phyloP scores from a whole-genome alignment of 2,888 invertebrate species.

The Pilophorus perplexus region DNA sequence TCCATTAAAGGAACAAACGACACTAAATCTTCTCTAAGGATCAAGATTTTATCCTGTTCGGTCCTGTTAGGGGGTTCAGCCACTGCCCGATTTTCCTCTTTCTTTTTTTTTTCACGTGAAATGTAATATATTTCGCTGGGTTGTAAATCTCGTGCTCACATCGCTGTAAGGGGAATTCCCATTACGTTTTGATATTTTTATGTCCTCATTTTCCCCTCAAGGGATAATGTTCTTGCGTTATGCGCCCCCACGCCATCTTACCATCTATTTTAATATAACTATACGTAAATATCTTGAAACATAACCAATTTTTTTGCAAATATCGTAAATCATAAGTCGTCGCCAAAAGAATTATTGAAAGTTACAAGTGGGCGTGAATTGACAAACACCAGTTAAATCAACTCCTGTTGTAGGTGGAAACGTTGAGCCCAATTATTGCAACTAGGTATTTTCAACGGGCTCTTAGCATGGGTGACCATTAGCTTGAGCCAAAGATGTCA shows the following conservation, averaged over 20 bases:
- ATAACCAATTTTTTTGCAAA: no score
- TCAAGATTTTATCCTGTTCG: constrained; percentile 26
- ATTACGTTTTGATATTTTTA: constrained; percentile 13
- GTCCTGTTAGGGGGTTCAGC: background rate
- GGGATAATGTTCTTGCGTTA: background rate
- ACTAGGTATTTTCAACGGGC: background rate
- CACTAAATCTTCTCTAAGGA: constrained; percentile 24
- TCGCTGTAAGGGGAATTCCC: constrained; percentile 13
- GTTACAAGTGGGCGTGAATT: no score
- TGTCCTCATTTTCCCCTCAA: background rate
- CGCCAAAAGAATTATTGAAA: no score
- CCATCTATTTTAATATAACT: no score
- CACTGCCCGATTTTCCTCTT: constrained; percentile 17
- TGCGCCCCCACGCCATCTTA: background rate
- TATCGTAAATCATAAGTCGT: no score
- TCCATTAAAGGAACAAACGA: constrained; percentile 33
- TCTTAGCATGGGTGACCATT: constrained; percentile 24
- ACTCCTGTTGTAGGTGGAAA: background rate
- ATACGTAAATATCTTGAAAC: no score
- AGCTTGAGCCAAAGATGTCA: constrained; percentile 15
- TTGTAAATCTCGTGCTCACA: constrained; percentile 17
- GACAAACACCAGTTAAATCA: no score
- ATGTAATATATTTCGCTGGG: constrained; percentile 11
- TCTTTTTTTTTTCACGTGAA: background rate
- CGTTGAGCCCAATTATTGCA: background rate